These are phyloP conservation scores for Rhinogobio ventralis DNA, from an alignment of 2,797 vertebrate species.

Conservation along the genomic window DNA sequence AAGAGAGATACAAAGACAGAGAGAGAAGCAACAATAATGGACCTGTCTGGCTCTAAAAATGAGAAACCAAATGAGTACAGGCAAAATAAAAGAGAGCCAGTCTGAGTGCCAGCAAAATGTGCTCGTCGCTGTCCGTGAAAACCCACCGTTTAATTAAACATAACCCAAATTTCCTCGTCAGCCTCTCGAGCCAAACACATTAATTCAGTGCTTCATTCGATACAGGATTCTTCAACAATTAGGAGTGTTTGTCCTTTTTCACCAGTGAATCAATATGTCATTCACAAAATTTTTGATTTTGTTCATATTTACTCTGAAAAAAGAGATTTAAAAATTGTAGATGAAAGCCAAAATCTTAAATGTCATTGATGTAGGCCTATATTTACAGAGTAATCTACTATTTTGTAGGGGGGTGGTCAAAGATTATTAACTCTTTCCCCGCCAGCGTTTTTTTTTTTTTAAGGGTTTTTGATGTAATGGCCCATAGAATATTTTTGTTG, in stretches of 20 bases:
- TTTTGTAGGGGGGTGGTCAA: too few species aligned
- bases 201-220: not conserved
- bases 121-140: not conserved
- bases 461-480: too few species aligned
- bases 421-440: too few species aligned
- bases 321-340: too few species aligned
- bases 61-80: constrained; percentile 7
- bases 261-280: not conserved
- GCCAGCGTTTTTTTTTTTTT: too few species aligned
- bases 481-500: too few species aligned
- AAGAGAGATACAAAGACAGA: constrained; percentile 12
- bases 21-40: not conserved
- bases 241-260: not conserved
- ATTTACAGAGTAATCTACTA: too few species aligned
- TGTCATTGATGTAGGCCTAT: too few species aligned
- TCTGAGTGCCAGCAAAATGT: not conserved
- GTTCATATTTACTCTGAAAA: too few species aligned
- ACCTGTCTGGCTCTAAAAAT: not conserved
- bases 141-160: constrained; percentile 7
- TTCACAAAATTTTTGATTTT: not conserved
- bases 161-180: not conserved
- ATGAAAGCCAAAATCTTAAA: too few species aligned
- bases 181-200: not conserved
- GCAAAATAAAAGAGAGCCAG: not conserved
- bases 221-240: not conserved